Evolutionary conservation across 2,888 invertebrate genomes (phyloP).

Genomic region (Cylindroiulus punctatus): DNA sequence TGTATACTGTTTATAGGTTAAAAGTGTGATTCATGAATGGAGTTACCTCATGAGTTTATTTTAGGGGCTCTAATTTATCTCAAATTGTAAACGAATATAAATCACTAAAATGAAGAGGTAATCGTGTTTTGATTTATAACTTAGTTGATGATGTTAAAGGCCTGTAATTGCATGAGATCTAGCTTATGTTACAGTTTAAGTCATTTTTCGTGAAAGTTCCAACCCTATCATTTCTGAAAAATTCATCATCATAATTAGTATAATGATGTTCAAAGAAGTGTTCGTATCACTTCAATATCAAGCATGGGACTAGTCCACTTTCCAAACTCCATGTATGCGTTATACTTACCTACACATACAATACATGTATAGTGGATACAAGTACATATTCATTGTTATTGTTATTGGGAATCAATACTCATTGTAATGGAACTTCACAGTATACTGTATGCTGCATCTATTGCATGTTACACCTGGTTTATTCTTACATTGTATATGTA

Average conservation of each 20-base stretch:
- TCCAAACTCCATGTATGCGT: background rate
- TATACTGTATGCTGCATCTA: too few relatives aligned
- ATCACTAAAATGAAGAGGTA: background rate
- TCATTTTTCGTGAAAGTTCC: slow-evolving; percentile 26
- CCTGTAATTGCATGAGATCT: background rate
- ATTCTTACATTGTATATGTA: too few relatives aligned
- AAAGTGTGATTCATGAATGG: background rate
- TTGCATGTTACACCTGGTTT: too few relatives aligned
- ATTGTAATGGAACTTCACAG: too few relatives aligned
- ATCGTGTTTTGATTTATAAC: slow-evolving; percentile 3
- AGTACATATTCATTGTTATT: too few relatives aligned
- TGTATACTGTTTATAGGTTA: too few relatives aligned
- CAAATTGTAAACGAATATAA: background rate
- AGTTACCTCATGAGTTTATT: background rate
- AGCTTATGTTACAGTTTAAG: background rate
- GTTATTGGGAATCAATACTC: too few relatives aligned
- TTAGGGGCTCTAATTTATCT: background rate
- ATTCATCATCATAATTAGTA: background rate
- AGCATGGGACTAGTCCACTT: background rate
- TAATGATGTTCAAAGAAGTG: background rate
- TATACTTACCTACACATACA: too few relatives aligned
- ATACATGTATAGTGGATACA: too few relatives aligned
- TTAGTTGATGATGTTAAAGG: background rate
- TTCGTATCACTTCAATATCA: slow-evolving; percentile 9
- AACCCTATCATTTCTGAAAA: background rate